Evolutionary conservation across 2,797 vertebrate species (phyloP), one percentile per base, ranked within the genome.

Genomic region (Mus minutoides): DNA sequence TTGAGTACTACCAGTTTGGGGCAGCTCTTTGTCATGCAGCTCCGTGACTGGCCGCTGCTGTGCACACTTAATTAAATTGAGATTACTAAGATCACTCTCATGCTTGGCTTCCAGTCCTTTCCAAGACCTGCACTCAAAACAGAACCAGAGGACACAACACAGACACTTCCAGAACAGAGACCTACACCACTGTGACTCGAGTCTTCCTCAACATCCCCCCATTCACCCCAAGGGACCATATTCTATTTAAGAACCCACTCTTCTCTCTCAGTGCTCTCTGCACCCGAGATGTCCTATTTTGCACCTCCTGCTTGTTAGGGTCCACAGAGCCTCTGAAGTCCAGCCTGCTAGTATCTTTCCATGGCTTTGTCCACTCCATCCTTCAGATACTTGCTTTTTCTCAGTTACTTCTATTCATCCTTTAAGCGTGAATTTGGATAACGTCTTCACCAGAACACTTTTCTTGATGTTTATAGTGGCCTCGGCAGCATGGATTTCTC

Each of bases 21-120:
- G 92, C 29, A 10, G 82, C 82, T 64, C 88, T 93, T 75, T 43
- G 88, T 56, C 67, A 71, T 6, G 49, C 11, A 40, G 31, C 60
- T 83, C 85, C 40, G 31, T 40, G 75, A 89, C 4, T 88, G 88
- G 94, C 76, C 43, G 54, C 14, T 14, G 26, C 34, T 19, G 77
- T 12, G 19, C 67, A 60, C 73, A 85, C 91, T 91, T 95, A 93
- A 90, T 17, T 37, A 83, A 92, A 79, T 80, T 75, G 78, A 79
- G 78, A 93, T 90, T 19, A 77, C 85, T 17, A 52, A 64, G 34
- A 3, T 24, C 60, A n/a, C 46, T 26, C 34, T 91, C 11, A 0
- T 16, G 80, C 54, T 91, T 91, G 93, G 78, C 83, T 91, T 88
- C 75, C 62, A 62, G 77, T 60, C 46, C 31, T 90, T 67, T 8